Evolutionary conservation across 2,113 vertebrate genomes (phyloP), one percentile per base, ranked within the genome.

Genomic region (Gobiocypris rarus): DNA sequence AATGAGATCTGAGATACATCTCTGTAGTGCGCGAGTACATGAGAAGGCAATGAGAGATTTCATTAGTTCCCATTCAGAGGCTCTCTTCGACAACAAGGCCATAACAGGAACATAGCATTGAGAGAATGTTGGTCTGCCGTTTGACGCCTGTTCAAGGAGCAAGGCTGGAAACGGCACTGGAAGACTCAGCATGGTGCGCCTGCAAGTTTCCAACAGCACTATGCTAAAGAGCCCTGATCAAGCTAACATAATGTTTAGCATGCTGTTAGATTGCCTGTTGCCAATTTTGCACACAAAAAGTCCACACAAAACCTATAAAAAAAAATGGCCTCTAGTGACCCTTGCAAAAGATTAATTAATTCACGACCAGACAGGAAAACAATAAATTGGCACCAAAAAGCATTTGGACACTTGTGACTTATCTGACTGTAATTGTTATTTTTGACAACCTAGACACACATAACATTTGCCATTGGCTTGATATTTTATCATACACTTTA

Each of bases 41-140:
- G 56, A 79, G 76, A 59, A 79, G 28, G 76, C 76, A 79, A 61
- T 61, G 77, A 77, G 61, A 10, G 19, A 34, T 52, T 73, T 84
- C 84, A 86, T 88, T 88, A 86, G 67, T 50, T 67, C n/a, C 65
- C 65, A 86, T 88, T 88, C 82, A 82, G 71, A 56, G 63, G 82
- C 56, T 61, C 52, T 69, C 82, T 54, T 28, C 38, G 28, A 41
- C 75, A 31, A 50, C 26, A 73, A 65, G 59, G 56, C 52, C 73
- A 76, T 84, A 78, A 85, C 31, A 77, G 69, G 76, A 76, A 48
- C 56, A 50, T 48, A 48, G 10, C 31, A 52, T 31, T 22, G 38
- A 75, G 70, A 54, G 74, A 61, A 34, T 31, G n/a, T 24, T 41
- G 74, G 74, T 78, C 48, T 50, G 56, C 41, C 45, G 45, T 75